Base-by-base conservation (phyloP, 1,140 invertebrate species). In the Maconellicoccus hirsutus region DNA sequence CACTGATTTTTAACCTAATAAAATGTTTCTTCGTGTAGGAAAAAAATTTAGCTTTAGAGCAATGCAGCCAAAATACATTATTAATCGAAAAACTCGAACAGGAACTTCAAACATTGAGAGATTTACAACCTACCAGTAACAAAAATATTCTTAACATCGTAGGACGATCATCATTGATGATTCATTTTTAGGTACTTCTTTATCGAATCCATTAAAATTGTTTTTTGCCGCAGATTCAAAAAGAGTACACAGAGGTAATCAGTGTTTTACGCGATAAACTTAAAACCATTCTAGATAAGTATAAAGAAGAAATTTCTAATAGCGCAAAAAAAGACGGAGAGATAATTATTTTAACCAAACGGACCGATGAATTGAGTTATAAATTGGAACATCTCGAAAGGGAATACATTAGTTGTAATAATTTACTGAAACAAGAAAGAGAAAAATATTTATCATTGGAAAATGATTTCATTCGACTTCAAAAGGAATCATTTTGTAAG, bases 371-470 rank as follows among this genome's bases (percentile, higher is more conserved):
- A 66, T 16, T 66, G 10, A 66, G 19, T 23, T 23, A 2, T 2
- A 66, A 66, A 66, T 23, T 66, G 10, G 25, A 66, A 23, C 21
- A 66, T 4, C 22, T 14, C 19, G 61, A 66, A 66, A 26, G 1
- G 4, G 61, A 66, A 26, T 66, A 6, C 25, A 6, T 26, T 2
- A 66, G 25, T 23, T 66, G 21, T 23, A 66, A 25, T 14, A 23
- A 66, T 23, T 8, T 26, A 25, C 21, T 66, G 61, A 66, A 66
- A 66, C 61, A 66, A 26, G 61, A 66, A 25, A 2, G 25, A 66
- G 61, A 66, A 23, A 66, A 66, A 66, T 23, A 10, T 66, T 66
- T 66, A 25, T 4, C 21, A 66, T 26, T 66, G 61, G 61, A 66
- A 19, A 66, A 66, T 6, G 61, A 66, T 25, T 26, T 66, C 61